A percentile compares a stretch with the other conserved stretches of the same genome.
Evolutionary conservation across 2,797 vertebrate genomes (phyloP).

Genomic region (Myotis planiceps): DNA sequence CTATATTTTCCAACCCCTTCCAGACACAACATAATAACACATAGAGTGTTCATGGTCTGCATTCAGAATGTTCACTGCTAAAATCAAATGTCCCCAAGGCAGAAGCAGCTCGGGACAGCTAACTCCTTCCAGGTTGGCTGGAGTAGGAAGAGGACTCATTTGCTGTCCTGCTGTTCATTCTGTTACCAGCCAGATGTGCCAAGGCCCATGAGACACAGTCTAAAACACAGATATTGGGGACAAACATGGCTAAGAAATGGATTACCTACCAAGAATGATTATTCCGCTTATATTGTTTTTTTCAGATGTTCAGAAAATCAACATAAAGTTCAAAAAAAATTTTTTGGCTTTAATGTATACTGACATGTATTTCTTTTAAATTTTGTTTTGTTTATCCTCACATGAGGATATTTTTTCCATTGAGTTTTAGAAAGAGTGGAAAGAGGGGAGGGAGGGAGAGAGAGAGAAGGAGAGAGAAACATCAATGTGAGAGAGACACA

Average conservation of each 20-base stretch:
- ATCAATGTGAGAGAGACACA: too few species aligned
- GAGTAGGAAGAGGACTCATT: not conserved
- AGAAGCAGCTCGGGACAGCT: not conserved
- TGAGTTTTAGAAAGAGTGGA: too few species aligned
- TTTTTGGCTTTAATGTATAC: not conserved
- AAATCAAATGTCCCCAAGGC: not conserved
- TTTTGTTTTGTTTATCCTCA: not conserved
- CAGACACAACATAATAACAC: not conserved
- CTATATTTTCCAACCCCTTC: not conserved
- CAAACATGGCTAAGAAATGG: not conserved
- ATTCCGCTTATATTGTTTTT: not conserved
- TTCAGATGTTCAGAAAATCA: slow-evolving; percentile 6
- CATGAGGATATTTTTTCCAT: too few species aligned
- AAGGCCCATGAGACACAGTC: not conserved
- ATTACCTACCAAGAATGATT: not conserved
- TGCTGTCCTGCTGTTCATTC: not conserved
- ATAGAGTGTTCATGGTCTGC: not conserved
- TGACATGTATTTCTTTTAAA: not conserved
- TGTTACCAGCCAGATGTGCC: not conserved
- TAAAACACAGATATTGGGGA: not conserved
- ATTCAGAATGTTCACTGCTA: not conserved
- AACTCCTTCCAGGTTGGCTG: not conserved
- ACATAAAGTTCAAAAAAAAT: not conserved
- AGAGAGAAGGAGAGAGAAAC: too few species aligned
- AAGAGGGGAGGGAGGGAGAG: too few species aligned